Percentiles rank a stretch among this genome's conserved stretches.
phyloP scores from a whole-genome alignment of 2,888 invertebrate species.

The Dendrolimus pini region DNA sequence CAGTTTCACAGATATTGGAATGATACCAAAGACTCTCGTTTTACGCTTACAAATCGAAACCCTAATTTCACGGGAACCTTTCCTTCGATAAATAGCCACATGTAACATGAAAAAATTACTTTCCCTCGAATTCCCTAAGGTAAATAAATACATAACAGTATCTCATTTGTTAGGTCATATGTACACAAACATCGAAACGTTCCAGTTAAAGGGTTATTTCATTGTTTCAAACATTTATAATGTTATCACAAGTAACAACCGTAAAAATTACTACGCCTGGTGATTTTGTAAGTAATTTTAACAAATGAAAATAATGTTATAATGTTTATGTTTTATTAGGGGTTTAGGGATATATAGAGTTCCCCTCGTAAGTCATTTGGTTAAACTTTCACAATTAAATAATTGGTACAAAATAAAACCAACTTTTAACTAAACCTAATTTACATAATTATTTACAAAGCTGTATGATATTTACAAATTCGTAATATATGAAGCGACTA shows the following conservation, averaged over 20 bases:
- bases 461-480: no score
- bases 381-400: not conserved
- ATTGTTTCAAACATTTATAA: not conserved
- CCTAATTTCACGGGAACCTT: no score
- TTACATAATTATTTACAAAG: no score
- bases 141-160: not conserved
- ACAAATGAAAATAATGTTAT: not conserved
- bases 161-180: not conserved
- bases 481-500: no score
- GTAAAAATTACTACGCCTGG: not conserved
- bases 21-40: no score
- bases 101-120: no score
- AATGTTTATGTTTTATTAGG: not conserved
- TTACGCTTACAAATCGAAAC: no score
- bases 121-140: no score
- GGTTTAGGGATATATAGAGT: not conserved
- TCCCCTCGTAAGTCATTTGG: not conserved
- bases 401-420: slow-evolving; percentile 1
- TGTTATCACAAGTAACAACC: not conserved
- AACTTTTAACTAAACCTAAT: no score
- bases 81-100: no score
- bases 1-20: no score
- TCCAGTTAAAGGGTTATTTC: not conserved
- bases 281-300: not conserved
- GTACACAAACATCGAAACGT: not conserved